Base-by-base conservation (phyloP, 2,888 invertebrate genomes). In the Agrochola macilenta region DNA sequence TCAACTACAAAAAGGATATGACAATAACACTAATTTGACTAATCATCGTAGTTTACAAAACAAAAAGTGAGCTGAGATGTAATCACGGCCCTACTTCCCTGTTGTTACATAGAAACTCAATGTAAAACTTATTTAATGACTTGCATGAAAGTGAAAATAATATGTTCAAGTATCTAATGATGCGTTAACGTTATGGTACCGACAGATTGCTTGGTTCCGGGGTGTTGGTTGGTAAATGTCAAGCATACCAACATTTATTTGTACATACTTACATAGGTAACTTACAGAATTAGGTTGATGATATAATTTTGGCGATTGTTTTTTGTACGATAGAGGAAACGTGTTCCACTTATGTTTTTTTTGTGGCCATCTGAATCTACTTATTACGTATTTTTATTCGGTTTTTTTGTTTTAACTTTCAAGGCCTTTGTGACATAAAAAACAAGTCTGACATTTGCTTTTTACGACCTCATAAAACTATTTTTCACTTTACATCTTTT, bases 91-190 rank as follows among this genome's bases (percentile, higher is more conserved):
- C 64, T 60, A 68, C 70, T 82, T 74, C 74, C 74, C 52, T 4
- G 65, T 81, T 46, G 46, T 74, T 77, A 52, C 63, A 69, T 43
- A 71, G 58, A 71, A 66, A 78, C 73, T 70, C 9, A 12, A 14
- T 60, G 69, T 49, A 70, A 60, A 70, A 69, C 68, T 60, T 77
- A 72, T 77, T 79, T 69, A 57, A 85, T 81, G 80, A 79, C 79
- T 82, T 68, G 74, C 79, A 81, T 75, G 80, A 79, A 83, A 82
- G 76, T 77, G 65, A 80, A 87, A 87, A 81, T 71, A 81, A 83
- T 81, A 74, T 82, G 58, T 72, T 71, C 69, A 77, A 74, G 80
- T 68, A 71, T 64, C 39, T 75, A 76, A 77, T 85, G 83, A 87
- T 77, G 65, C 76, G 76, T 78, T 73, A 69, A 66, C 66, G 63